These are phyloP conservation scores for Colletes gigas DNA, from an alignment of 1,140 invertebrate genomes.

Conservation along the genomic window DNA sequence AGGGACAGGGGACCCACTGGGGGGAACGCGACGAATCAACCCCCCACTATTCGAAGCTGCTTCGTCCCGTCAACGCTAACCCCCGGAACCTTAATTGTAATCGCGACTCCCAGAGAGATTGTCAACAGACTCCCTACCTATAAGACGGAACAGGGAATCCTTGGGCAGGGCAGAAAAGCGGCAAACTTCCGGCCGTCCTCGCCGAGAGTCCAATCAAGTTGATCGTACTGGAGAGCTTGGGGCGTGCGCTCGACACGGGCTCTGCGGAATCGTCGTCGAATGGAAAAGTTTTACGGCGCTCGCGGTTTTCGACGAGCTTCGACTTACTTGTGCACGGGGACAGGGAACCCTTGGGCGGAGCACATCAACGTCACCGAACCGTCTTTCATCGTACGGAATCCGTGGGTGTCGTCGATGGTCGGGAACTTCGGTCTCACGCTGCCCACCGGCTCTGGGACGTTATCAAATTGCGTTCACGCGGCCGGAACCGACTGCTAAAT, in stretches of 20 bases:
- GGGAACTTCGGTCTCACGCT: conserved; percentile 86
- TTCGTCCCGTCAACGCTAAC: background rate
- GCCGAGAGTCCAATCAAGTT: conserved; percentile 85
- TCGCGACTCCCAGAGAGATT: background rate
- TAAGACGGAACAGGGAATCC: conserved; percentile 82
- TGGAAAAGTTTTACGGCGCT: conserved; percentile 7
- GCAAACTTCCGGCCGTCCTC: conserved; percentile 81
- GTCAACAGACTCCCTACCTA: conserved; percentile 68
- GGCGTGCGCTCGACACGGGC: conserved; percentile 84
- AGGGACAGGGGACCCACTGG: conserved; percentile 83
- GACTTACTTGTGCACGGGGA: conserved; percentile 83
- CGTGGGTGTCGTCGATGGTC: conserved; percentile 81
- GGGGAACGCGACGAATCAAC: background rate
- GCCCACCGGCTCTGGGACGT: conserved; percentile 85
- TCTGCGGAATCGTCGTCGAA: conserved; percentile 77
- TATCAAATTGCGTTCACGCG: conserved; percentile 35
- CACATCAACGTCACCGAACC: conserved; percentile 83
- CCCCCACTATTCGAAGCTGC: no score
- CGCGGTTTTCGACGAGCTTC: background rate
- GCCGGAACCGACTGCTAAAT: background rate
- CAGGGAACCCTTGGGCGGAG: conserved; percentile 85
- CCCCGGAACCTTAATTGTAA: background rate
- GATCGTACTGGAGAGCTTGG: conserved; percentile 85
- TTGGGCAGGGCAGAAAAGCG: conserved; percentile 85
- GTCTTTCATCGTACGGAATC: conserved; percentile 80